Evolutionary conservation across 2,113 vertebrate genomes (phyloP).

Genomic region (Mirounga angustirostris): DNA sequence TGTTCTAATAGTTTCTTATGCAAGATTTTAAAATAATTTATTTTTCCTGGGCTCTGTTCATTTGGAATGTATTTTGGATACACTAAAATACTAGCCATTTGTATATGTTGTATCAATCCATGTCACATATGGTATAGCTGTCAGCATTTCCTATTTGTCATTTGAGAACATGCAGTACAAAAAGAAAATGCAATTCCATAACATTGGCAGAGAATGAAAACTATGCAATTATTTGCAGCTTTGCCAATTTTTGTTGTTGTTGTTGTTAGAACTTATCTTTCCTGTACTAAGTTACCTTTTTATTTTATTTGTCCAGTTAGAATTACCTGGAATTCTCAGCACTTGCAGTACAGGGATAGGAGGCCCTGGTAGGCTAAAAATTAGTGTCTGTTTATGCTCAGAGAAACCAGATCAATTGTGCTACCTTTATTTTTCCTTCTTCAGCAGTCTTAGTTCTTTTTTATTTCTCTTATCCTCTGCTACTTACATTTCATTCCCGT

Average conservation of each 20-base stretch:
- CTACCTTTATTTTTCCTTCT: neutral
- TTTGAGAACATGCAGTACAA: slow-evolving; percentile 6
- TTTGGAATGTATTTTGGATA: neutral
- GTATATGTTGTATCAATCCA: neutral
- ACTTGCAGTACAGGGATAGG: neutral
- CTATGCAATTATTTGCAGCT: neutral
- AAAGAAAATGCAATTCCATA: neutral
- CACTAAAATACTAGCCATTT: neutral
- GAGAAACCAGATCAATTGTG: neutral
- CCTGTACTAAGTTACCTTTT: neutral
- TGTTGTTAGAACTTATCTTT: neutral
- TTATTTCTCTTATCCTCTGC: neutral
- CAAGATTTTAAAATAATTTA: neutral
- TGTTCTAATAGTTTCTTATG: neutral
- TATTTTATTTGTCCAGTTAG: neutral
- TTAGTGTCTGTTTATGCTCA: neutral
- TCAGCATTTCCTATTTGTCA: neutral
- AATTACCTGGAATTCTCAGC: neutral
- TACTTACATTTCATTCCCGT: neutral
- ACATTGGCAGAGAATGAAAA: neutral
- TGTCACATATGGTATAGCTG: neutral
- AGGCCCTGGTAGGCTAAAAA: neutral
- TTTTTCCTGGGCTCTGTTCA: neutral
- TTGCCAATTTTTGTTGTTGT: neutral
- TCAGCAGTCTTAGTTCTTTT: neutral